Conservation (phyloP, 2,113 vertebrate genomes). For the Abramis brama region DNA sequence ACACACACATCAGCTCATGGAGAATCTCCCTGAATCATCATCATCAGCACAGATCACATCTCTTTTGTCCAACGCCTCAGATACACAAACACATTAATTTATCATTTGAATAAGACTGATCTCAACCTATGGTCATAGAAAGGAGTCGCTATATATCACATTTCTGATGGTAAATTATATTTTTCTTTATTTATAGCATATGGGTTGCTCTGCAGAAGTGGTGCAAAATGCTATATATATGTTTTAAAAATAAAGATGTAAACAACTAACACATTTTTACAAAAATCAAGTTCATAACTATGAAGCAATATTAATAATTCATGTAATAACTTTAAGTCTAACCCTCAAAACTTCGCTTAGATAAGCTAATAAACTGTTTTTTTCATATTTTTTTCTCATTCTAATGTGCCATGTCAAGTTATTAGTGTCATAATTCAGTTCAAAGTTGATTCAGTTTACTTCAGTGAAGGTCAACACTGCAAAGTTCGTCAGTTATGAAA, state of each 20-base stretch:
- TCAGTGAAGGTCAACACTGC: background rate
- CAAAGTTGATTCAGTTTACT: background rate
- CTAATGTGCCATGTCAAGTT: too few relatives aligned
- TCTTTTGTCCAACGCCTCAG: background rate
- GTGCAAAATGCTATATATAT: too few relatives aligned
- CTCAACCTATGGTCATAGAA: background rate
- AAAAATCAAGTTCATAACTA: too few relatives aligned
- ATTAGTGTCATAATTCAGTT: background rate
- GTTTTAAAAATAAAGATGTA: too few relatives aligned
- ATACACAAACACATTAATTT: background rate
- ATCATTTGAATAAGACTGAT: background rate
- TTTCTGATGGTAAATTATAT: constrained; percentile 20
- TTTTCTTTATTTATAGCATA: background rate
- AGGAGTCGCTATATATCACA: background rate
- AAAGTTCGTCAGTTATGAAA: background rate
- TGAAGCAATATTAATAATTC: too few relatives aligned
- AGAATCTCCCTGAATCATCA: background rate
- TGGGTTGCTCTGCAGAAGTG: too few relatives aligned
- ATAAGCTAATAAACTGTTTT: too few relatives aligned
- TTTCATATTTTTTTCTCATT: too few relatives aligned
- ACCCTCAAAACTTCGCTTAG: too few relatives aligned
- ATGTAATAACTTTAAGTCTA: too few relatives aligned
- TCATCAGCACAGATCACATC: background rate
- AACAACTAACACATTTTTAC: too few relatives aligned
- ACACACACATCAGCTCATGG: background rate